Evolutionary conservation across 2,797 vertebrate species (phyloP).

Genomic region (Rousettus madagascariensis): DNA sequence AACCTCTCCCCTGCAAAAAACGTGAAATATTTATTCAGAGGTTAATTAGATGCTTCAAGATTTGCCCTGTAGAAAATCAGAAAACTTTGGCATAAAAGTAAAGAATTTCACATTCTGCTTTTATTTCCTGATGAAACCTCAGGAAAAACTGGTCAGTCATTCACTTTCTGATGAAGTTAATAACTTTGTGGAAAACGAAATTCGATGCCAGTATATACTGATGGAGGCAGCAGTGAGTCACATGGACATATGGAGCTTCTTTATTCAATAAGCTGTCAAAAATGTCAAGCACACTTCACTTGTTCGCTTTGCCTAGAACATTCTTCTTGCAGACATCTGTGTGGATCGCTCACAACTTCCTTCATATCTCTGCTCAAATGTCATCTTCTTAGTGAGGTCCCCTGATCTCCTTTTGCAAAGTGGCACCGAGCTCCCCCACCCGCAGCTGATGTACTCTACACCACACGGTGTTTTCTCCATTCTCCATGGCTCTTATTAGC

Average conservation of each 20-base stretch:
- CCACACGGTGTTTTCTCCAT: neutral
- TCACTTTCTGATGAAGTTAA: conserved; percentile 50
- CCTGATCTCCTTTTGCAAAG: neutral
- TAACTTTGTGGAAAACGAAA: conserved; percentile 38
- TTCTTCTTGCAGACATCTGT: conserved; percentile 23
- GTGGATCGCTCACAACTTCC: conserved; percentile 13
- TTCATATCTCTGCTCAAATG: conserved; percentile 32
- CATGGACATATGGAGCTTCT: neutral
- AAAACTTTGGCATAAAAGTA: neutral
- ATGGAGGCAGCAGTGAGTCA: conserved; percentile 42
- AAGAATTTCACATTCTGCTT: conserved; percentile 24
- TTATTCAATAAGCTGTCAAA: conserved; percentile 28
- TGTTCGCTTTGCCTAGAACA: conserved; percentile 25
- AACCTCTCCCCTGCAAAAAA: neutral
- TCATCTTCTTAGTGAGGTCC: neutral
- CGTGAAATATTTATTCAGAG: neutral
- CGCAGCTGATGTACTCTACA: neutral
- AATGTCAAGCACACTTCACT: neutral
- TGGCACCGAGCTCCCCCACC: neutral
- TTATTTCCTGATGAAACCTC: conserved; percentile 40
- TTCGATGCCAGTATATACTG: neutral
- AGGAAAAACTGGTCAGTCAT: neutral
- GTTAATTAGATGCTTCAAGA: neutral
- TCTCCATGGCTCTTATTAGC: neutral
- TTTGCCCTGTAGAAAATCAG: neutral